Conservation (phyloP, 2,797 vertebrate genomes). For the Cryptoblepharus egeriae region DNA sequence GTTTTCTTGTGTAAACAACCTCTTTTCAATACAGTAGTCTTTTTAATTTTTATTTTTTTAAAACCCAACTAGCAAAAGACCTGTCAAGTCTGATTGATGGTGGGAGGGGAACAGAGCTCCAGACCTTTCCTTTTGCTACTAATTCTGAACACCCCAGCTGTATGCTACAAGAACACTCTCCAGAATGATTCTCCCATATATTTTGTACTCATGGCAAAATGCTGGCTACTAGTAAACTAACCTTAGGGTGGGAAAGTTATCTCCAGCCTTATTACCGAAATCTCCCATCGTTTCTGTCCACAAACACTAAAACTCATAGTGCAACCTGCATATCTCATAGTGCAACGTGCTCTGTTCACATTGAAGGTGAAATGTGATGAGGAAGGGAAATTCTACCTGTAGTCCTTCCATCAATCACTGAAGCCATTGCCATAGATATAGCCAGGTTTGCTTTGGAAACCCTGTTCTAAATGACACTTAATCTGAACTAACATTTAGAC, state of each 20-base stretch:
- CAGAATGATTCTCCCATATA: not conserved
- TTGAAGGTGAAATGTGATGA: not conserved
- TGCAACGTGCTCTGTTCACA: not conserved
- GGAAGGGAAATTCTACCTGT: not conserved
- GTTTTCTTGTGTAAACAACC: constrained; percentile 75
- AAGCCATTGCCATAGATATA: not conserved
- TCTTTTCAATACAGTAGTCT: constrained; percentile 57
- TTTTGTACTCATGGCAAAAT: not conserved
- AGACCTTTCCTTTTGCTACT: not conserved
- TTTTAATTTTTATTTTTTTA: constrained; percentile 31
- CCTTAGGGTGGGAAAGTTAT: not conserved
- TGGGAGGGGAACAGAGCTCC: not conserved
- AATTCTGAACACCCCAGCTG: no score
- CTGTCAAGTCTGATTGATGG: not conserved
- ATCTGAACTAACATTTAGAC: not conserved
- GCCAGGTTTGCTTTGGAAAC: not conserved
- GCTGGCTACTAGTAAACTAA: not conserved
- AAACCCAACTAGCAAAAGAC: constrained; percentile 33
- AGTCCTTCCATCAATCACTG: not conserved
- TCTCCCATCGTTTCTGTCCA: not conserved
- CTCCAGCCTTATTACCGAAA: not conserved
- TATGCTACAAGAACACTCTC: no score
- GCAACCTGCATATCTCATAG: not conserved
- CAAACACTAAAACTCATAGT: not conserved
- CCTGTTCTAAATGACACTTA: not conserved